Base-by-base conservation (phyloP, 2,888 invertebrate genomes). In the Azorinus chamasolen region DNA sequence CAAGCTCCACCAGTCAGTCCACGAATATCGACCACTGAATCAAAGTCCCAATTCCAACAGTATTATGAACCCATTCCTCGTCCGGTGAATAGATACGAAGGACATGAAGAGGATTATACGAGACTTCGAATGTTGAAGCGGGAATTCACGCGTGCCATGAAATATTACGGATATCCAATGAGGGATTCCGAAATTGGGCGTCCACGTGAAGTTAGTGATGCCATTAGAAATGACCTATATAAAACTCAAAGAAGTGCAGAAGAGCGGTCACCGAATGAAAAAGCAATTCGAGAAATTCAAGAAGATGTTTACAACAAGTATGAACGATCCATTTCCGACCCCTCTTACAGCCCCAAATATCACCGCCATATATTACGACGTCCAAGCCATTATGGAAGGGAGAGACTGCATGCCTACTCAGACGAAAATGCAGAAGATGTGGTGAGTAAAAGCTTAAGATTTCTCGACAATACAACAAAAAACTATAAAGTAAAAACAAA, bases 241-340 rank as follows among this genome's bases (percentile, higher is more conserved):
- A 32, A 79, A 37, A 43, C 77, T 24, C 63, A 59, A 2, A 63
- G 81, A 8, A 86, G 85, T 45, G 74, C 77, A 10, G 74, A 81
- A 10, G 83, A 83, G 6, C 64, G 73, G 18, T 86, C 85, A 0
- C 85, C 85, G 6, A 84, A 84, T 41, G 84, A 86, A 43, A 72
- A 75, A 5, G 84, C 81, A 2, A 84, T 83, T 16, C 62, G 74
- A 51, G 65, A 78, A 2, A 68, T 75, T 0, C 63, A 45, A n/a
- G 77, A 76, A 2, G 81, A 78, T 6, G 68, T 74, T 1, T 46
- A 73, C 16, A 63, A 66, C 10, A 71, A 61, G 14, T 77, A 81
- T 27, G 74, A 84, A 20, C 25, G 85, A 41, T 83, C 83, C 10
- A 37, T 83, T 4, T 84, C 84, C 0, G 75, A 79, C 41, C 85